Conservation (phyloP, 1,140 invertebrate species). For the Megalopta genalis region DNA sequence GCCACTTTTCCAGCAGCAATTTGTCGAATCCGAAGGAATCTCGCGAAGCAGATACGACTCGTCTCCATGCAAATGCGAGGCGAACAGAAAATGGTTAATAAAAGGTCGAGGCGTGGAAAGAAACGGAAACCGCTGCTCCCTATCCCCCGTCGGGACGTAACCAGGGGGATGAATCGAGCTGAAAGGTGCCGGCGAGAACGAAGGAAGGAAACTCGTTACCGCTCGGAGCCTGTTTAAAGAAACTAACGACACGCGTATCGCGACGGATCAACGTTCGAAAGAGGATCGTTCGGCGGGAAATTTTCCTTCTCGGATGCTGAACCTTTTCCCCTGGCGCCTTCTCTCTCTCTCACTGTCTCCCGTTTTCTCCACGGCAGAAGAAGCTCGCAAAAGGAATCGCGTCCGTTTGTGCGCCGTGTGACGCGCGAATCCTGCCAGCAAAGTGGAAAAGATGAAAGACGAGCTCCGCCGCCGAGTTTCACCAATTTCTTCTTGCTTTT, state of each 20-base stretch:
- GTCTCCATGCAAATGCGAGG: conserved; percentile 55
- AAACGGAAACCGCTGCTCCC: neutral
- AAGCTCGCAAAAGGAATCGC: neutral
- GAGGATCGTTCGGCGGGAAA: neutral
- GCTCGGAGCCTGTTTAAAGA: conserved; percentile 18
- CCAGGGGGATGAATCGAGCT: conserved; percentile 41
- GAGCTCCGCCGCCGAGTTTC: neutral
- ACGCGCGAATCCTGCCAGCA: neutral
- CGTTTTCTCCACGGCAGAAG: neutral
- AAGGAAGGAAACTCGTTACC: conserved; percentile 29
- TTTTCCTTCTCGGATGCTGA: conserved; percentile 2
- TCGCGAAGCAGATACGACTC: conserved; percentile 39
- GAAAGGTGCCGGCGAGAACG: neutral
- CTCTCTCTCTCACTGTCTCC: neutral
- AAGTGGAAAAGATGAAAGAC: neutral
- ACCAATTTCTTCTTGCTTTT: neutral
- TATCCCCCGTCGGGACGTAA: neutral
- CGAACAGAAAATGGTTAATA: conserved; percentile 41
- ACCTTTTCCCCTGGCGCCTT: neutral
- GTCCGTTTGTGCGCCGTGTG: neutral
- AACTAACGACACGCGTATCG: conserved; percentile 3
- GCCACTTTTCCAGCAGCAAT: neutral
- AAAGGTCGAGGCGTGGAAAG: conserved; percentile 19
- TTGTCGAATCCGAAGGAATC: conserved; percentile 14
- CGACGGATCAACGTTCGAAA: too few species aligned